phyloP scores from a whole-genome alignment of 2,888 invertebrate species.

The Pachycephus smyrnensis region DNA sequence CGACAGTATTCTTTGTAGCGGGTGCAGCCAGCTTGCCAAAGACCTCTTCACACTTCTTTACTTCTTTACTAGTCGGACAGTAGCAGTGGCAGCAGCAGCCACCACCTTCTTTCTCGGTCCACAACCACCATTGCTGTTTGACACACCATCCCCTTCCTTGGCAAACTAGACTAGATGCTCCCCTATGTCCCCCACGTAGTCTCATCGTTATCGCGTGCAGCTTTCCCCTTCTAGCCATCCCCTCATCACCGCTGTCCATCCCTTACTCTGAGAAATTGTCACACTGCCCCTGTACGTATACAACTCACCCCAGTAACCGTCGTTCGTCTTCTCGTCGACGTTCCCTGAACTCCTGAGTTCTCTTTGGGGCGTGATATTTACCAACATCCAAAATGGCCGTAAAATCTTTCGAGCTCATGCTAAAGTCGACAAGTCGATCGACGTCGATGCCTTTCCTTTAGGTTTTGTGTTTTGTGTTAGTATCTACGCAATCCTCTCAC shows the following conservation, averaged over 20 bases:
- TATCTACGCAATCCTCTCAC: neutral
- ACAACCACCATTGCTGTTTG: conserved; percentile 12
- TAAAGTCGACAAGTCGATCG: conserved; percentile 55
- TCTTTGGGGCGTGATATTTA: conserved; percentile 63
- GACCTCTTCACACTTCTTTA: conserved; percentile 59
- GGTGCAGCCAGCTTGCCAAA: conserved; percentile 55
- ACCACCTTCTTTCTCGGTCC: conserved; percentile 15
- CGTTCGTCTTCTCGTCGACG: conserved; percentile 13
- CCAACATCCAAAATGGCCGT: conserved; percentile 67
- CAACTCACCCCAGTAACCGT: conserved; percentile 7
- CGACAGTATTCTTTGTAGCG: conserved; percentile 66
- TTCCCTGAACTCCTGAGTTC: conserved; percentile 34
- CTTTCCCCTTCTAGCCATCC: conserved; percentile 10
- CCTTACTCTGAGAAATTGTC: neutral
- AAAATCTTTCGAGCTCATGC: conserved; percentile 59
- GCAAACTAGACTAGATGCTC: conserved; percentile 20
- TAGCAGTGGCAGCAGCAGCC: neutral
- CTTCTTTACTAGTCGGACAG: conserved; percentile 24
- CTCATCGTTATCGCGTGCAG: conserved; percentile 27
- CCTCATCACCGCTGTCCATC: neutral
- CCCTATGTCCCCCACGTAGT: conserved; percentile 28
- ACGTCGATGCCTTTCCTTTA: conserved; percentile 26
- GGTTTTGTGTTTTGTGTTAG: neutral
- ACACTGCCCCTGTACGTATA: neutral
- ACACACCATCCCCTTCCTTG: conserved; percentile 27